Evolutionary conservation across 2,797 vertebrate genomes (phyloP).

Genomic region (Sarcophilus harrisii): DNA sequence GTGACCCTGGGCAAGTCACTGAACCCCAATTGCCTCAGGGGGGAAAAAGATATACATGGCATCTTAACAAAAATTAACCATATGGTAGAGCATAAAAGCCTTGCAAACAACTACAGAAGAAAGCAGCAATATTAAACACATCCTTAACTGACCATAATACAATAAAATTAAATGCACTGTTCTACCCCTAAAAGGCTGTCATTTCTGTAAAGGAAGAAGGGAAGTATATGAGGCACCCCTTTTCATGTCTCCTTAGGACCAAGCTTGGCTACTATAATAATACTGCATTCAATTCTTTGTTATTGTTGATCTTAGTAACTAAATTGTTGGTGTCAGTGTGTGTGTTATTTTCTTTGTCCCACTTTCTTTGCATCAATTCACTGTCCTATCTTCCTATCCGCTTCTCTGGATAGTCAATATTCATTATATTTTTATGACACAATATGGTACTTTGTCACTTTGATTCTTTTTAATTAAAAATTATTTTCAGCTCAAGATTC

Average conservation of each 20-base stretch:
- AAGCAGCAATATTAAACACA: not conserved
- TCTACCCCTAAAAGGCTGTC: not conserved
- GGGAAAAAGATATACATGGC: too few relatives aligned
- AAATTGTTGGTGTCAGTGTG: not conserved
- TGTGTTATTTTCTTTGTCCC: not conserved
- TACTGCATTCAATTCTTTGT: not conserved
- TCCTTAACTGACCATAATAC: not conserved
- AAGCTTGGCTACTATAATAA: not conserved
- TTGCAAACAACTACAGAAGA: not conserved
- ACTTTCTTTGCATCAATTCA: not conserved
- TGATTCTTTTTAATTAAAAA: not conserved
- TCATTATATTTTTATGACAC: not conserved
- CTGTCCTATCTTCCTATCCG: not conserved
- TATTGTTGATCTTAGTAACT: not conserved
- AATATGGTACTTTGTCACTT: not conserved
- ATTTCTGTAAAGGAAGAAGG: not conserved
- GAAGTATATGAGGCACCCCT: not conserved
- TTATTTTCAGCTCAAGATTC: not conserved
- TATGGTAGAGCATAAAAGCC: not conserved
- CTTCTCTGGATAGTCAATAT: not conserved
- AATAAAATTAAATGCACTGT: not conserved
- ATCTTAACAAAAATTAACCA: not conserved
- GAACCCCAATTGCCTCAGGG: too few relatives aligned
- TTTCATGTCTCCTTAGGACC: not conserved
- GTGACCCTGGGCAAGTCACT: too few relatives aligned